Conservation (phyloP, 1,140 invertebrate species). For the Panagrolaimus sp. region DNA sequence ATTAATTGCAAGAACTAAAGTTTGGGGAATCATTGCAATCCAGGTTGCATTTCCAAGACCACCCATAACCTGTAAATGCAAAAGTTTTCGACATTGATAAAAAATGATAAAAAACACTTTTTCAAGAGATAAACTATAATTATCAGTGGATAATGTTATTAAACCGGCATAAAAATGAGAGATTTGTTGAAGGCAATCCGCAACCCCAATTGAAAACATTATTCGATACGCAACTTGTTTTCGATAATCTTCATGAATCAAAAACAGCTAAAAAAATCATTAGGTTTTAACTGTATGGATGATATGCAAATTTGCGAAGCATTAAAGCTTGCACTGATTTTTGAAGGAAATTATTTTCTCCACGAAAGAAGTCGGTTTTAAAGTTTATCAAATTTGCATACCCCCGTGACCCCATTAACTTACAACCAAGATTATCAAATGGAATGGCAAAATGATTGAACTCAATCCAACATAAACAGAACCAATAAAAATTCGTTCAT, state of each 20-base stretch:
- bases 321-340: no score
- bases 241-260: neutral
- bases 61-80: neutral
- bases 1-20: neutral
- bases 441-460: neutral
- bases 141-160: no score
- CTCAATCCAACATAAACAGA: constrained; percentile 1
- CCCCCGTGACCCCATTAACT: no score
- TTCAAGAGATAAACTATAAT: no score
- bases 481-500: constrained; percentile 1
- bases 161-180: neutral
- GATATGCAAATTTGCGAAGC: no score
- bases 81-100: no score
- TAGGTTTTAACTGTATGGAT: no score
- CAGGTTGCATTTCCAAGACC: neutral
- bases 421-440: constrained; percentile 3
- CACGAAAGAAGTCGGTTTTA: no score
- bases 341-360: no score
- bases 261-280: no score
- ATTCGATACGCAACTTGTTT: constrained; percentile 4
- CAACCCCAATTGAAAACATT: constrained; percentile 3
- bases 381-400: no score
- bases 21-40: constrained; percentile 7
- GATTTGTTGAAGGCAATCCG: constrained; percentile 1
- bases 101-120: no score